Evolutionary conservation across 2,888 invertebrate genomes (phyloP), one percentile per base, ranked within the genome.

Genomic region (Gandaritis pyraliata): DNA sequence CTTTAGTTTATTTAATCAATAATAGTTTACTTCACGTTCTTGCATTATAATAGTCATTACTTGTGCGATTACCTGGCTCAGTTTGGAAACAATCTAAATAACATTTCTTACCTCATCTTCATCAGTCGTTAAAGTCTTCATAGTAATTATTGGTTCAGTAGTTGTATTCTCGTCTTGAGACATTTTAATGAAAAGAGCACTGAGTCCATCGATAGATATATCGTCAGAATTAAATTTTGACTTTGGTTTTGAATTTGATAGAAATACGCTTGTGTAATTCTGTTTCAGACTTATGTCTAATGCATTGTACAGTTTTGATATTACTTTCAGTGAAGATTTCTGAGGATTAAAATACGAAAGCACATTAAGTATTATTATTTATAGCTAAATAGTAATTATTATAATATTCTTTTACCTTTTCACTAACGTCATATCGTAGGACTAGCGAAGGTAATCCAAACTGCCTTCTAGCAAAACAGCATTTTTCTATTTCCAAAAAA

Each of bases 131-230:
- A 58, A 57, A 4, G 54, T 65, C 39, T 47, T 63, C 66, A 68
- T 64, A 8, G 23, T 50, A 2, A 66, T 15, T 11, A 65, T 15
- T 29, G 68, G 65, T 30, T 70, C 67, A 33, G 50, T 33, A 1
- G 54, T 58, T 41, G 43, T 29, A 36, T 30, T 30, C 36, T 66
- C 66, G 18, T 66, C 61, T 30, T 66, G n/a, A 12, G 30, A 16
- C 53, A 67, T 53, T 4, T 59, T 12, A 10, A 10, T 46, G 5
- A 57, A 61, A 33, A 68, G 63, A 12, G 51, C 59, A 33, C 39
- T 39, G 10, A 69, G 48, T 1, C 65, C 69, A 18, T 38, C 2
- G 57, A 55, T 1, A 3, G 12, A 33, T 36, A n/a, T 1, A 11
- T 49, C 16, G 16, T 23, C 11, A 36, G 23, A 39, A 36, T 23